These are phyloP conservation scores for Drosophila nasuta DNA, from an alignment of 1,140 invertebrate species.

Conservation along the genomic window DNA sequence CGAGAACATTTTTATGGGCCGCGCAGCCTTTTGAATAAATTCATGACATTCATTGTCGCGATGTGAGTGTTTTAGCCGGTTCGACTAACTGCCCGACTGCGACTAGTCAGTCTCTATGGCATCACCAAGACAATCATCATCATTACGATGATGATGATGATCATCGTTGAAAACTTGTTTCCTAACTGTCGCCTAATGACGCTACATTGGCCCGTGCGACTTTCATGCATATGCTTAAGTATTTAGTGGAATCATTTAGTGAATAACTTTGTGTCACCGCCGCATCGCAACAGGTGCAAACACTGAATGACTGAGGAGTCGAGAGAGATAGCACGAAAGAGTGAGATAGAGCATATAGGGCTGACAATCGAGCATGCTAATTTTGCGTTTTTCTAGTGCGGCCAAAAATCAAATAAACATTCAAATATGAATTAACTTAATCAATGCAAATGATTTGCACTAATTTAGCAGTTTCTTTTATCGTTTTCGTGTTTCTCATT, in stretches of 20 bases:
- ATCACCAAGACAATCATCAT: slow-evolving; percentile 38
- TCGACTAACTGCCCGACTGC: slow-evolving; percentile 31
- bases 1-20: slow-evolving; percentile 44
- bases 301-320: not conserved
- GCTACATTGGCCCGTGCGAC: slow-evolving; percentile 42
- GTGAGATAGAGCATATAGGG: not conserved
- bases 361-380: slow-evolving; percentile 22
- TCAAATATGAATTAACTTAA: slow-evolving; percentile 70
- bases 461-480: slow-evolving; percentile 65
- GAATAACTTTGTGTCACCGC: slow-evolving; percentile 28
- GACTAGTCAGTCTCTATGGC: slow-evolving; percentile 40
- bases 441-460: slow-evolving; percentile 78
- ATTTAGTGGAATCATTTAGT: slow-evolving; percentile 42
- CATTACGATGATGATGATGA: not conserved
- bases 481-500: slow-evolving; percentile 47
- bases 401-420: slow-evolving; percentile 69
- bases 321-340: not conserved
- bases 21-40: slow-evolving; percentile 33
- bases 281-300: slow-evolving; percentile 35
- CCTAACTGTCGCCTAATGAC: slow-evolving; percentile 52
- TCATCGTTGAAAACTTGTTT: slow-evolving; percentile 38
- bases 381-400: slow-evolving; percentile 25
- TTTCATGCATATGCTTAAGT: slow-evolving; percentile 42
- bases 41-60: slow-evolving; percentile 39
- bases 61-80: slow-evolving; percentile 15